A percentile compares a stretch with the other conserved stretches of the same genome.
Conservation (phyloP, 2,797 vertebrate genomes). For the Pipistrellus pipistrellus region DNA sequence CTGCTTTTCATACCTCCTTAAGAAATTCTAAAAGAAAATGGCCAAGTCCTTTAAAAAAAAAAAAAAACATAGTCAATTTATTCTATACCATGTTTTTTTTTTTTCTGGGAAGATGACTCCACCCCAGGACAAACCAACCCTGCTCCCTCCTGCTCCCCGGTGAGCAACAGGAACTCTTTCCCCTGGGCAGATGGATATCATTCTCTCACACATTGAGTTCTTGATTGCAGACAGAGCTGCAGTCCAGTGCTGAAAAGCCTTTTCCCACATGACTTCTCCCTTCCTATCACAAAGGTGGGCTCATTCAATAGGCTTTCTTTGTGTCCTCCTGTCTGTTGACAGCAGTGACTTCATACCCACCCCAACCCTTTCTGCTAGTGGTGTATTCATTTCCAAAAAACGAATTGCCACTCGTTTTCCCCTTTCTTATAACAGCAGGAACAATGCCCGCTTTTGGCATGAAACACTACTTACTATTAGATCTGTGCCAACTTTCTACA, state of each 20-base stretch:
- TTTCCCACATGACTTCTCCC: conserved; percentile 56
- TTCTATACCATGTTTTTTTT: background rate
- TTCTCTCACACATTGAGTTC: conserved; percentile 14
- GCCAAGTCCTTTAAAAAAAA: background rate
- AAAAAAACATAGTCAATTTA: background rate
- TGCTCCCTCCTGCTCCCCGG: background rate
- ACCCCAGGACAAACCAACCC: no score
- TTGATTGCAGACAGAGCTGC: conserved; percentile 61
- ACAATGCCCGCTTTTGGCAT: background rate
- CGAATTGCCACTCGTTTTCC: conserved; percentile 40
- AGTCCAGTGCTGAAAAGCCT: background rate
- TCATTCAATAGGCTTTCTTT: conserved; percentile 32
- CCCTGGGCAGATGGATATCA: background rate
- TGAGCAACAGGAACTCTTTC: background rate
- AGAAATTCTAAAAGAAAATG: background rate
- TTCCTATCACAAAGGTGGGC: conserved; percentile 28
- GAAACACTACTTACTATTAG: background rate
- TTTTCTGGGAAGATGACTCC: conserved; percentile 25
- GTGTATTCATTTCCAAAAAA: conserved; percentile 56
- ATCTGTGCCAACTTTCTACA: conserved; percentile 41
- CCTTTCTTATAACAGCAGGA: conserved; percentile 47
- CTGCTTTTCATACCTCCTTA: background rate
- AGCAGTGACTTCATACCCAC: background rate
- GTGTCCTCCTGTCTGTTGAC: background rate
- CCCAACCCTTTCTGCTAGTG: background rate